Evolutionary conservation across 2,888 invertebrate species (phyloP).

Genomic region (Phyllotreta cruciferae): DNA sequence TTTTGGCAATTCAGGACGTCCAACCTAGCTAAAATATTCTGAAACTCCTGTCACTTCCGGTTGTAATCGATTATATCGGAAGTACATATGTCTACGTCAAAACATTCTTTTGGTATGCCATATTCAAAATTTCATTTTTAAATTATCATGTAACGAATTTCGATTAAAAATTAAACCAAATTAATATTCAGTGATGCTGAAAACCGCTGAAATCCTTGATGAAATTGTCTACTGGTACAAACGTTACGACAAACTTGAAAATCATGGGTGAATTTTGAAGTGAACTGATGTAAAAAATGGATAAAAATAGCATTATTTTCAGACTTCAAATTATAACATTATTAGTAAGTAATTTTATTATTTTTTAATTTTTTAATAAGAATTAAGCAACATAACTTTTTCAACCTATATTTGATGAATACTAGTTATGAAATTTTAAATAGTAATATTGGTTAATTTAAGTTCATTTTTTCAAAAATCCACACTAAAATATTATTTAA

Average conservation of each 20-base stretch:
- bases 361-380: conserved; percentile 3
- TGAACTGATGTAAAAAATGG: conserved; percentile 19
- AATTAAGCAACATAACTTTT: background rate
- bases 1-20: no score
- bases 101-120: no score
- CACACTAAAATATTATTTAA: conserved; percentile 1
- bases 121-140: no score
- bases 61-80: no score
- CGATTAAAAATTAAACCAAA: conserved; percentile 1
- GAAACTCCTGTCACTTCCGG: no score
- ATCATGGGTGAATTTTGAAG: conserved; percentile 16
- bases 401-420: background rate
- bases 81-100: no score
- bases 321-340: conserved; percentile 37
- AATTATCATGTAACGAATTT: no score
- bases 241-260: background rate
- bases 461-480: no score
- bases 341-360: conserved; percentile 37
- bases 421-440: background rate
- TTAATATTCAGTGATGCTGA: conserved; percentile 30
- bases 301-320: conserved; percentile 23
- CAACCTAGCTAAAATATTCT: no score
- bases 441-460: no score
- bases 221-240: conserved; percentile 10
- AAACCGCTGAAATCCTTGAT: conserved; percentile 29